Conservation (phyloP, 2,113 vertebrate species). For the Corythaixoides concolor region DNA sequence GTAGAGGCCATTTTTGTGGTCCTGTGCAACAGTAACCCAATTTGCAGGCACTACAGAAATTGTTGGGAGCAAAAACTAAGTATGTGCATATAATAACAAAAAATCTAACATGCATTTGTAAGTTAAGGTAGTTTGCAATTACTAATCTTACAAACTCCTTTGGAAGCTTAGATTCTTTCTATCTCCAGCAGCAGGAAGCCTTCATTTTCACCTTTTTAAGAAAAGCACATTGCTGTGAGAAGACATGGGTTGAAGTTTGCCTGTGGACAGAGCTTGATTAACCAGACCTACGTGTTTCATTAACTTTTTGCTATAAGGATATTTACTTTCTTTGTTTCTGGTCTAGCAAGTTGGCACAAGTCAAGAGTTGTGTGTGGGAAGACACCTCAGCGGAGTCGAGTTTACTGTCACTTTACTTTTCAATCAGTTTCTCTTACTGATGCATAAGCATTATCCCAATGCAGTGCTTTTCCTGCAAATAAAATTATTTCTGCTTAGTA, state of each 20-base stretch:
- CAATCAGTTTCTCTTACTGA: constrained; percentile 38
- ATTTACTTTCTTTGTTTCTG: constrained; percentile 55
- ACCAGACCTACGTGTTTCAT: constrained; percentile 9
- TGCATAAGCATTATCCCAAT: neutral
- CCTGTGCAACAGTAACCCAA: neutral
- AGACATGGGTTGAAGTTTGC: constrained; percentile 45
- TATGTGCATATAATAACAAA: constrained; percentile 11
- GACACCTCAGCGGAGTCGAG: constrained; percentile 40
- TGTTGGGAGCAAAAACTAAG: constrained; percentile 64
- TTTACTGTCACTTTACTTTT: constrained; percentile 41
- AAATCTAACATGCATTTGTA: constrained; percentile 23
- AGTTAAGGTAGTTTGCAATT: constrained; percentile 72
- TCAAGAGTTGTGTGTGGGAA: constrained; percentile 48
- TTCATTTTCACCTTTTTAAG: constrained; percentile 33
- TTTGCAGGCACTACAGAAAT: neutral
- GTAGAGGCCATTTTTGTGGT: neutral
- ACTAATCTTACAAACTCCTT: constrained; percentile 17
- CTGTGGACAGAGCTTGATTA: constrained; percentile 56
- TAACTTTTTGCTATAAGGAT: constrained; percentile 4
- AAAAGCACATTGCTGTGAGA: constrained; percentile 35
- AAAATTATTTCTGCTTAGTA: neutral
- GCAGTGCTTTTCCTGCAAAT: constrained; percentile 11
- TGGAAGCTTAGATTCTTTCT: constrained; percentile 40
- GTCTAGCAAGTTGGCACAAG: constrained; percentile 50
- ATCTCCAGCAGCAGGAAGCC: constrained; percentile 37